phyloP scores from a whole-genome alignment of 2,888 invertebrate species.

The Oligia latruncula region DNA sequence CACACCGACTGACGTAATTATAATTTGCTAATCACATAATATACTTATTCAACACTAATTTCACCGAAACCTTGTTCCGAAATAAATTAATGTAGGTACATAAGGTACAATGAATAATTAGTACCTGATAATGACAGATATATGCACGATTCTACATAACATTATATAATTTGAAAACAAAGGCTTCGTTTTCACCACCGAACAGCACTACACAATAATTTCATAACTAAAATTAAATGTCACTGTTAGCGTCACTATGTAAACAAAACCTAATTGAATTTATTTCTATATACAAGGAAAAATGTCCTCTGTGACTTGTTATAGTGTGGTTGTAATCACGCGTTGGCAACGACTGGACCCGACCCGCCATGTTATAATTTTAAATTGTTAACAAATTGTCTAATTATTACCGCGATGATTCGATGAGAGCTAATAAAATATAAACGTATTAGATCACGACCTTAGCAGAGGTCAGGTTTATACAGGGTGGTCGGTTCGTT shows the following conservation, averaged over 20 bases:
- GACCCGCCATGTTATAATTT: slow-evolving; percentile 46
- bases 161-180: slow-evolving; percentile 12
- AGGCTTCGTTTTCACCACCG: slow-evolving; percentile 11
- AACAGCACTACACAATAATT: slow-evolving; percentile 26
- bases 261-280: not conserved
- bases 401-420: slow-evolving; percentile 76
- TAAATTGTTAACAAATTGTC: slow-evolving; percentile 69
- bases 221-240: not conserved
- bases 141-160: slow-evolving; percentile 12
- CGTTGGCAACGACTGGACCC: slow-evolving; percentile 43
- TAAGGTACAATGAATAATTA: slow-evolving; percentile 31
- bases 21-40: not conserved
- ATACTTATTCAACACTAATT: not conserved
- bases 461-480: slow-evolving; percentile 48
- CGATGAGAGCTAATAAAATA: slow-evolving; percentile 76
- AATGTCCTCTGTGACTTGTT: slow-evolving; percentile 30
- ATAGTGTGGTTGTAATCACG: slow-evolving; percentile 45
- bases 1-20: not conserved
- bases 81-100: slow-evolving; percentile 1
- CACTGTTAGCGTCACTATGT: slow-evolving; percentile 26
- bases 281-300: slow-evolving; percentile 50
- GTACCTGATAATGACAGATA: slow-evolving; percentile 32
- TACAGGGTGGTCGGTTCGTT: slow-evolving; percentile 58
- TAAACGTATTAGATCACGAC: slow-evolving; percentile 66
- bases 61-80: slow-evolving; percentile 4